Base-by-base conservation (phyloP, 2,113 vertebrate genomes). In the Aegotheles bennettii region DNA sequence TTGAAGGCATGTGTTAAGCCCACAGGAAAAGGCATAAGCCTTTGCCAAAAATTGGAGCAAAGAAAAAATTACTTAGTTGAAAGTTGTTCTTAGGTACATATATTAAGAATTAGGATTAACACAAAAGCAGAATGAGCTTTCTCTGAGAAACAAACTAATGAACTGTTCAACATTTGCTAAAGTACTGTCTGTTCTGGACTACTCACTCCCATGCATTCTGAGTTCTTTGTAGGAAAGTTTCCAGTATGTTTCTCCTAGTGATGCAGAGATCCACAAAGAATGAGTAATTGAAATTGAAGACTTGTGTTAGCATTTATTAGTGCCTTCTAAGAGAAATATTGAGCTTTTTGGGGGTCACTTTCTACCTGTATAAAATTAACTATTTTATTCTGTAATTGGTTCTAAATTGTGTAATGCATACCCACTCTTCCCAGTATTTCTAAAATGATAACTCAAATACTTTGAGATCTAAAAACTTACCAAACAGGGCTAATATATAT, bases 201-300 rank as follows among this genome's bases (percentile, higher is more conserved):
- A 26, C 45, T 31, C 6, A 2, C n/a, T 65, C 33, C 29, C 9
- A 23, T 13, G 29, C 42, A 16, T 48, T 57, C 16, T 0, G 16
- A 57, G 8, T 15, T n/a, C 38, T 48, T 48, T 33, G 18, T 24
- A 42, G 45, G 53, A 29, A 26, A 31, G 7, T 21, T 79, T 61
- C 38, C 11, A 31, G 9, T 50, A 12, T 16, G 15, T 73, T 14
- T 60, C 23, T 21, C 42, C 21, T 40, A 54, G 42, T 25, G 35
- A 54, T 35, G 23, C 7, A 63, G 36, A 28, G 10, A 51, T 68
- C 57, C 42, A 84, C 17, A 1, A 10, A 56, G n/a, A 79, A 50
- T 25, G 26, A 50, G 21, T 64, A 81, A 45, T 11, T 51, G 26
- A 67, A 77, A 36, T 38, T 40, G 40, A 91, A 84, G 54, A 47